Evolutionary conservation across 2,888 invertebrate species (phyloP), one percentile per base, ranked within the genome.

Genomic region (Selenia dentaria): DNA sequence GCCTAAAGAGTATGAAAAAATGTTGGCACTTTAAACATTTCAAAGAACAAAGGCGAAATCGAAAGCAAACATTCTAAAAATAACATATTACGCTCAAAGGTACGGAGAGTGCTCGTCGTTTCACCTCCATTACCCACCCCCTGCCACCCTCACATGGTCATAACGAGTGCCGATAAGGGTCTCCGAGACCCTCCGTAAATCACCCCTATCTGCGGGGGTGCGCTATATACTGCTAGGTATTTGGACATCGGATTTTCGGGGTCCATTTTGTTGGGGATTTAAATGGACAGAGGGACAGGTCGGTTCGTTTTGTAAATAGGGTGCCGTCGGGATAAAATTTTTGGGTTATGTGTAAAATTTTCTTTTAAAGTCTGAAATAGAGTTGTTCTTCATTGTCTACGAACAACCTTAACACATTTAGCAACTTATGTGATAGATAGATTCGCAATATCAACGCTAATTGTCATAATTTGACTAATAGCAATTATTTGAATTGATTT

Each of bases 91-190:
- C 83, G 83, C 79, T 80, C 74, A 71, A 72, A 78, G 82, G 83
- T 75, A 48, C 75, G 72, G 73, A 63, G 70, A 67, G 72, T 67
- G 62, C 50, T 74, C 74, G 71, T 69, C 71, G 72, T 66, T 52
- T 64, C 70, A 70, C 74, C 74, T 70, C 71, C 70, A 65, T 74
- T 62, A 69, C 70, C 62, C 14, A 20, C 60, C 62, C 64, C 67
- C 71, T 73, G 70, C 66, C 84, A 76, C 87, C 87, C 89, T 90
- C 89, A 90, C 89, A 90, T 90, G 90, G 90, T 90, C 90, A 90
- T 89, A 89, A 89, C 89, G 87, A 83, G 83, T 70, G 79, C 73
- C 79, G 89, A 89, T 89, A 90, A 90, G 90, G 90, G 88, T 83
- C 86, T 77, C 76, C 62, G 69, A 81, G 87, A 80, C 85, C 85